Evolutionary conservation across 64 coral and sea anemone species (phyloP), one percentile per base, ranked within the genome.

Genomic region (Pachyseris speciosa): DNA sequence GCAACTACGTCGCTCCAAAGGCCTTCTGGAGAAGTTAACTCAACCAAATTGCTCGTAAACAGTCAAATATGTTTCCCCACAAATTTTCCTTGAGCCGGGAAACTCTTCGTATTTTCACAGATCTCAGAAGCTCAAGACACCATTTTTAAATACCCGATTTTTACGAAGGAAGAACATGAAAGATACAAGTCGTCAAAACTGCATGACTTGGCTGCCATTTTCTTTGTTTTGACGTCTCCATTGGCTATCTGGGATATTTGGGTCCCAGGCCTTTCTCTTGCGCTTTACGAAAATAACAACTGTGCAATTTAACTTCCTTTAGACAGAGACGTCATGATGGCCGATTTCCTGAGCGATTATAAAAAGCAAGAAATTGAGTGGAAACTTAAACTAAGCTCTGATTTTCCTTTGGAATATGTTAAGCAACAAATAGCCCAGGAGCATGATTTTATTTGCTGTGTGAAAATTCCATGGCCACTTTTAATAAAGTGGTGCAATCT

Each of bases 351-450:
- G 24, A 48, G 37, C 4, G 22, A n/a, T 44, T 87, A 87, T 47
- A 44, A 67, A 16, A 87, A 85, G 48, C 22, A 9, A 50, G 30
- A 87, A 43, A n/a, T 87, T 9, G 84, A 87, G 16, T 87, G 48
- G 16, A 39, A 71, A 9, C 63, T 87, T 41, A 87, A 87, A 26
- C 4, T 72, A 51, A 48, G 9, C 17, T 44, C 84, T 9, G 45
- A 87, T 70, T 20, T 49, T 26, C 38, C 84, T 39, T 84, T 64
- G 19, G n/a, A 42, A 64, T 87, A 87, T 74, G 49, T 47, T 26
- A 87, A 69, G 24, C 41, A 73, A 39, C 57, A n/a, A 60, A n/a
- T 60, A 24, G 57, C 57, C 22, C 57, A 60, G 57, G 57, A 60
- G 57, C 19, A 60, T 60, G 57, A 60, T 60, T 60, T 60, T 60